A percentile compares a stretch with the other conserved stretches of the same genome.
Evolutionary conservation across 2,797 vertebrate species (phyloP).

Genomic region (Hirundo rustica): DNA sequence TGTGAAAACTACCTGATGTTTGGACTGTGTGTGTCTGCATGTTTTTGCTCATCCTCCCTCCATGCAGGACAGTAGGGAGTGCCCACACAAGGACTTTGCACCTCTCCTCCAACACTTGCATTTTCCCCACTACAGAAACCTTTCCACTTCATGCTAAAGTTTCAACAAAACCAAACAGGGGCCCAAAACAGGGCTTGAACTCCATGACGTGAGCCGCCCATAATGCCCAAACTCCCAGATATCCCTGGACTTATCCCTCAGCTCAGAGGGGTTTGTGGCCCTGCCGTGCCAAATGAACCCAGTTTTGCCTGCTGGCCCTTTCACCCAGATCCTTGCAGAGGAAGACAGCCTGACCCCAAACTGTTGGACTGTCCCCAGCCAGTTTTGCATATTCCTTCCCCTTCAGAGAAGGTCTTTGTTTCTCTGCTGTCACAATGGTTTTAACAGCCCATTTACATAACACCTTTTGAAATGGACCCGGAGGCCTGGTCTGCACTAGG

Average conservation of each 20-base stretch:
- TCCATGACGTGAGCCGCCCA: accelerated
- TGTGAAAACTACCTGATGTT: accelerated
- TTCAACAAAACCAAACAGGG: neutral
- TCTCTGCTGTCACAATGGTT: neutral
- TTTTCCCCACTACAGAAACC: neutral
- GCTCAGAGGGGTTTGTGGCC: neutral
- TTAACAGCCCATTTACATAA: constrained; percentile 11
- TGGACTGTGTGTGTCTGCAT: no score
- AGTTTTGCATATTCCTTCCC: constrained; percentile 14
- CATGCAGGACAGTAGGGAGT: accelerated
- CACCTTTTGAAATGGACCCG: neutral
- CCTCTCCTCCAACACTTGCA: neutral
- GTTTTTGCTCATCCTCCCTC: neutral
- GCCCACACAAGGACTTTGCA: accelerated
- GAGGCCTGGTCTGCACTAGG: neutral
- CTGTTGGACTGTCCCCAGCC: neutral
- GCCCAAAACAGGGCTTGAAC: neutral
- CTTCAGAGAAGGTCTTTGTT: neutral
- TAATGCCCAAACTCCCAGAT: neutral
- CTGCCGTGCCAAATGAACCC: neutral
- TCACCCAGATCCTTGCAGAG: neutral
- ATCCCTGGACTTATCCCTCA: neutral
- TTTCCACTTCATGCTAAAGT: neutral
- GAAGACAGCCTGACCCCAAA: neutral
- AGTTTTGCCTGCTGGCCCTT: neutral